These are phyloP conservation scores for Amazona guildingii DNA, from an alignment of 2,113 vertebrate species.

Conservation along the genomic window DNA sequence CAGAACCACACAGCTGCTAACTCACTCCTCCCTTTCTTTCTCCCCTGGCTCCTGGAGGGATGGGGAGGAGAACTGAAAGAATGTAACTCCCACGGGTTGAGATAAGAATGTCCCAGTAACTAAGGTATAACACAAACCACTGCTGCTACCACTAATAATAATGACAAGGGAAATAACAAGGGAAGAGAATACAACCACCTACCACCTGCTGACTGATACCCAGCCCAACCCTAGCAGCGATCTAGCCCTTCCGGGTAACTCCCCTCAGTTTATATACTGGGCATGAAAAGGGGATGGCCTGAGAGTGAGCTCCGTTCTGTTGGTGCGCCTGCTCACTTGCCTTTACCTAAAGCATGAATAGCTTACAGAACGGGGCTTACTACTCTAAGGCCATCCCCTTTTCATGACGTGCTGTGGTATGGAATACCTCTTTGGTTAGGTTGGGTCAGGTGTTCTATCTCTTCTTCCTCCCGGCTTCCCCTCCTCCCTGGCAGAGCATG, in stretches of 20 bases:
- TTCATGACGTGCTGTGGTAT: neutral
- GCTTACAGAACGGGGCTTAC: neutral
- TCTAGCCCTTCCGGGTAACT: neutral
- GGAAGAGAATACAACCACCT: neutral
- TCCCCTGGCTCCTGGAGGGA: neutral
- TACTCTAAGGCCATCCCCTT: neutral
- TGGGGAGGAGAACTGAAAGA: neutral
- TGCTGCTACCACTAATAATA: neutral
- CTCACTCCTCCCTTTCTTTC: neutral
- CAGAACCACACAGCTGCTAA: neutral
- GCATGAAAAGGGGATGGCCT: conserved; percentile 65
- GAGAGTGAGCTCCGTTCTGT: conserved; percentile 90
- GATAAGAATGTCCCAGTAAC: neutral
- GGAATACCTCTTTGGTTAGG: neutral
- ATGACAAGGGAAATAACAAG: neutral
- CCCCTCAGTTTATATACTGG: neutral
- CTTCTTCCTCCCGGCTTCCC: neutral
- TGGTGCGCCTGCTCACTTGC: conserved; percentile 63
- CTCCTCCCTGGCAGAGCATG: neutral
- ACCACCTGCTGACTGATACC: neutral
- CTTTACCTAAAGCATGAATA: neutral
- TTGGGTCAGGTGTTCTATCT: neutral
- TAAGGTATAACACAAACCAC: neutral
- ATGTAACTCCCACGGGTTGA: neutral
- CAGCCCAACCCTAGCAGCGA: neutral